Conservation (phyloP, 1,140 invertebrate species). For the Schlechtendalia chinensis region DNA sequence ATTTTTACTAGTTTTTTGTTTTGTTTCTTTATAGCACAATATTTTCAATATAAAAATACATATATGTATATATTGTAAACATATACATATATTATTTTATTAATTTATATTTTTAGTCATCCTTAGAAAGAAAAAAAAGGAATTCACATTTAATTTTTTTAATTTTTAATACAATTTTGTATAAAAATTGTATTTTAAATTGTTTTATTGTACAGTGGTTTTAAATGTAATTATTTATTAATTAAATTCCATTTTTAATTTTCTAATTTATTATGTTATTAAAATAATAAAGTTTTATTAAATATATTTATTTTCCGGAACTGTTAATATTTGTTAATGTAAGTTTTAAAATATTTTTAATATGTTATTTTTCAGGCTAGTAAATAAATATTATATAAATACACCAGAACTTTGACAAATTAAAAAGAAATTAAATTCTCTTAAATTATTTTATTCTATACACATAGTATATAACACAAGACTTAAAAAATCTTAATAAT, state of each 20-base stretch:
- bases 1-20: neutral
- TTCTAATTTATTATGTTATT: constrained; percentile 26
- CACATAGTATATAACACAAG: too few species aligned
- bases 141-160: constrained; percentile 12
- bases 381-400: constrained; percentile 2
- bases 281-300: constrained; percentile 38
- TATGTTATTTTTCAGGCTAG: constrained; percentile 16
- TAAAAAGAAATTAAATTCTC: neutral
- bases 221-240: neutral
- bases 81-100: neutral
- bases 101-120: constrained; percentile 8
- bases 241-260: constrained; percentile 21
- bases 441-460: constrained; percentile 6
- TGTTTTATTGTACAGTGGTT: neutral
- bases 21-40: constrained; percentile 26
- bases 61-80: constrained; percentile 33
- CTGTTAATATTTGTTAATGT: constrained; percentile 31
- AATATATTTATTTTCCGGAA: neutral
- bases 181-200: constrained; percentile 5
- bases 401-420: neutral
- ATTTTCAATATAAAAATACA: constrained; percentile 10
- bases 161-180: neutral
- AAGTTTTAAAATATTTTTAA: constrained; percentile 32
- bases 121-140: neutral
- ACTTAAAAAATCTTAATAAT: neutral